Evolutionary conservation across 2,888 invertebrate genomes (phyloP).

Genomic region (Metellina segmentata): DNA sequence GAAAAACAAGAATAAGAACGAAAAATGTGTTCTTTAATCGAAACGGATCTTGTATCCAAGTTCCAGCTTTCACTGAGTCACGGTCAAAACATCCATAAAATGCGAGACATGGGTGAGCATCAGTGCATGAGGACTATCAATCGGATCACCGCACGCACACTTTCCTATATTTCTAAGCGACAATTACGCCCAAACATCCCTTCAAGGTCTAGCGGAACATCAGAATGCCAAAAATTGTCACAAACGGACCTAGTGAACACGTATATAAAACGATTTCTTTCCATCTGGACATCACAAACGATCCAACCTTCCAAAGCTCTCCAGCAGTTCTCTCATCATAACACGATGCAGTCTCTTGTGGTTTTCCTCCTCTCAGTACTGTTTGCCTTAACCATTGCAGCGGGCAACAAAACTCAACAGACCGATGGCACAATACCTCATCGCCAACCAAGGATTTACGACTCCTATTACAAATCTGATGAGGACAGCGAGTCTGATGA

Average conservation of each 20-base stretch:
- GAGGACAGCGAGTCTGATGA: not conserved
- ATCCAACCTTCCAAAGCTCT: not conserved
- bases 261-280: not conserved
- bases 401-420: not conserved
- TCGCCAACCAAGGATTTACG: not conserved
- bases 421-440: not conserved
- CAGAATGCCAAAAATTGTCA: not conserved
- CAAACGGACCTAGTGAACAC: not conserved
- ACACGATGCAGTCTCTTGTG: constrained; percentile 1
- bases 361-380: not conserved
- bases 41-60: not conserved
- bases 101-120: not conserved
- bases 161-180: not conserved
- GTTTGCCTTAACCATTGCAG: not conserved
- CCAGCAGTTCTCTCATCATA: not conserved
- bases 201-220: not conserved
- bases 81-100: not conserved
- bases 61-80: not conserved
- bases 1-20: not conserved
- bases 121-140: not conserved
- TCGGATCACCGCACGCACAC: not conserved
- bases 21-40: not conserved
- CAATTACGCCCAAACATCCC: not conserved
- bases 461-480: constrained; percentile 5
- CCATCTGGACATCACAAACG: not conserved